Evolutionary conservation across 2,797 vertebrate species (phyloP).

Genomic region (Fundulus diaphanus): DNA sequence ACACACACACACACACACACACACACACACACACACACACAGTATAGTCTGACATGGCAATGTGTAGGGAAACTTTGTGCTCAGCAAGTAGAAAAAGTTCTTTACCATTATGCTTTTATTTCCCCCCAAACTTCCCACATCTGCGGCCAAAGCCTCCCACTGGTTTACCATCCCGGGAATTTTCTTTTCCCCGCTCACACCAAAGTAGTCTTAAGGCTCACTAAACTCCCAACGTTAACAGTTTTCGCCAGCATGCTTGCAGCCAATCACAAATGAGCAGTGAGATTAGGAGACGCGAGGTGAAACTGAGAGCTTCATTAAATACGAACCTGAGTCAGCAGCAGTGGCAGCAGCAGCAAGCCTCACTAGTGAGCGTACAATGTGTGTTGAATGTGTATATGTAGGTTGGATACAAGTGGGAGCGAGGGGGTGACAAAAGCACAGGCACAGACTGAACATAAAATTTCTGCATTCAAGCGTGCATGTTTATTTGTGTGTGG

Average conservation of each 20-base stretch:
- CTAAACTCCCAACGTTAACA: constrained; percentile 67
- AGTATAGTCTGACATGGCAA: background rate
- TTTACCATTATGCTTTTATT: background rate
- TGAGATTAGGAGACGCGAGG: constrained; percentile 75
- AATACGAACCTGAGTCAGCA: constrained; percentile 83
- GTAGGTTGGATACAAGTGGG: constrained; percentile 39
- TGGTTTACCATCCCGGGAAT: background rate
- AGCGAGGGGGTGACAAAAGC: constrained; percentile 60
- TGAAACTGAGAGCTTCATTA: constrained; percentile 82
- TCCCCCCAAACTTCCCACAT: background rate
- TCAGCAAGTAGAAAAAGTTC: background rate
- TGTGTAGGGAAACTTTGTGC: background rate
- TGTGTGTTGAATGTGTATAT: constrained; percentile 35
- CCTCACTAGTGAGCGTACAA: constrained; percentile 49
- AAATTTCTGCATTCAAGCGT: constrained; percentile 37
- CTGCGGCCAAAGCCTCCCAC: constrained; percentile 1
- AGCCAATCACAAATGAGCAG: constrained; percentile 59
- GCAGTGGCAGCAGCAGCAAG: constrained; percentile 52
- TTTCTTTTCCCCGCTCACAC: constrained; percentile 8
- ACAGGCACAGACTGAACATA: constrained; percentile 36
- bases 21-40: too few species aligned
- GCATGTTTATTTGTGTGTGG: constrained; percentile 30
- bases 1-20: background rate
- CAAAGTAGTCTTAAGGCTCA: constrained; percentile 46
- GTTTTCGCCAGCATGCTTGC: constrained; percentile 47